Percentiles rank a stretch among this genome's conserved stretches.
These are phyloP conservation scores for Thalpophila matura DNA, from an alignment of 2,888 invertebrate species.

Conservation along the genomic window DNA sequence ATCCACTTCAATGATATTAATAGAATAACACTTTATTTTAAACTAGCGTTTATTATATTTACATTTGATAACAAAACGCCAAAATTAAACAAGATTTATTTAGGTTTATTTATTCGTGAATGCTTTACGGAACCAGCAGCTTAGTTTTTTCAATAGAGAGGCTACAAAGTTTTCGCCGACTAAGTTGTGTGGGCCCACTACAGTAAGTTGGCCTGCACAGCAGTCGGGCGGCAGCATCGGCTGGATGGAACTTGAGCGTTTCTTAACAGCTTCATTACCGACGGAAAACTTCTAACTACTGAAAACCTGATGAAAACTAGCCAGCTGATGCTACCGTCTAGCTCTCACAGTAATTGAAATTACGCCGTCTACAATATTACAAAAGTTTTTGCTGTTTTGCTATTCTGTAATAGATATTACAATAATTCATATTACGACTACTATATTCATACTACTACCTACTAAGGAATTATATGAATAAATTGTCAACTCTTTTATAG, in stretches of 20 bases:
- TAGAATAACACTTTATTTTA: background rate
- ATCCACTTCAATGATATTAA: background rate
- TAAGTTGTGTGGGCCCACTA: slow-evolving; percentile 63
- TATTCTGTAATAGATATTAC: slow-evolving; percentile 1
- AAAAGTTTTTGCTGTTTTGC: slow-evolving; percentile 18
- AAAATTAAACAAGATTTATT: background rate
- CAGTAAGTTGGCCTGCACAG: slow-evolving; percentile 43
- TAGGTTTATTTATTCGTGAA: background rate
- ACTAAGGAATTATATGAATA: slow-evolving; percentile 7
- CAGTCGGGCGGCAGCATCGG: slow-evolving; percentile 52
- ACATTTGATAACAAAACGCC: background rate
- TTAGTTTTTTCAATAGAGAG: slow-evolving; percentile 58
- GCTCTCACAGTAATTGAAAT: slow-evolving; percentile 49
- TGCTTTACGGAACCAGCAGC: slow-evolving; percentile 30
- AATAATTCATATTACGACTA: slow-evolving; percentile 23
- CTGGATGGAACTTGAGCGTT: slow-evolving; percentile 60
- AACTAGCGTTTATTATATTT: background rate
- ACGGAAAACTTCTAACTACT: slow-evolving; percentile 64
- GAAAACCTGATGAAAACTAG: slow-evolving; percentile 64
- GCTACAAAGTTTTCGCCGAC: slow-evolving; percentile 65
- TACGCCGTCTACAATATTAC: slow-evolving; percentile 20
- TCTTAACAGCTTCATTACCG: slow-evolving; percentile 70
- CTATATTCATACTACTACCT: slow-evolving; percentile 6
- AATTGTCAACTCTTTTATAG: slow-evolving; percentile 3
- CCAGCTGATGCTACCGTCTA: slow-evolving; percentile 55